These are phyloP conservation scores for Aleiodes alternator DNA, from an alignment of 2,888 invertebrate genomes.

Conservation along the genomic window DNA sequence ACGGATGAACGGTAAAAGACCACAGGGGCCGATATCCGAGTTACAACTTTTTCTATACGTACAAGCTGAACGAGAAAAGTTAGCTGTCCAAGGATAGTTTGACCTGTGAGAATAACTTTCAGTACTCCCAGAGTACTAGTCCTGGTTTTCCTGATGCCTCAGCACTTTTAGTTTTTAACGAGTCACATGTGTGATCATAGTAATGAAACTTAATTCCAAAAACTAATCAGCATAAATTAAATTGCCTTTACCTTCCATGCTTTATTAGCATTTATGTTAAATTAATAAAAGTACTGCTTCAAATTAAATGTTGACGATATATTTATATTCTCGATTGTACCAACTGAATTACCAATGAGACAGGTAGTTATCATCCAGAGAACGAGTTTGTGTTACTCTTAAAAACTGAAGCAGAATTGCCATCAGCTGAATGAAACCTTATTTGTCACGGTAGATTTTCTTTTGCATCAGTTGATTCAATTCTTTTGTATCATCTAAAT, in stretches of 20 bases:
- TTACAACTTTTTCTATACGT: conserved; percentile 23
- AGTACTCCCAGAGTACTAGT: background rate
- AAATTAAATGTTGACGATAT: background rate
- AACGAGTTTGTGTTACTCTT: conserved; percentile 50
- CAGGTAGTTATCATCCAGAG: background rate
- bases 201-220: background rate
- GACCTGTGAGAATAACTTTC: conserved; percentile 22
- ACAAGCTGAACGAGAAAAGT: conserved; percentile 9
- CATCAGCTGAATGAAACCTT: conserved; percentile 23
- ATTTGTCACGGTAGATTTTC: conserved; percentile 13
- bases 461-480: conserved; percentile 35
- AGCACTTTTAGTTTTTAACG: conserved; percentile 38
- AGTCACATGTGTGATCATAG: conserved; percentile 27
- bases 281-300: background rate
- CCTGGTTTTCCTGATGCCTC: background rate
- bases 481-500: conserved; percentile 38
- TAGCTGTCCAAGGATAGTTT: conserved; percentile 35
- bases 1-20: conserved; percentile 35
- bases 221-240: conserved; percentile 23
- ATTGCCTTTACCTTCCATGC: background rate
- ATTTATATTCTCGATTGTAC: background rate
- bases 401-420: conserved; percentile 52
- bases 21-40: conserved; percentile 30
- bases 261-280: conserved; percentile 16
- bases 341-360: conserved; percentile 10